Evolutionary conservation across 2,888 invertebrate species (phyloP).

Genomic region (Tenthredo notha): DNA sequence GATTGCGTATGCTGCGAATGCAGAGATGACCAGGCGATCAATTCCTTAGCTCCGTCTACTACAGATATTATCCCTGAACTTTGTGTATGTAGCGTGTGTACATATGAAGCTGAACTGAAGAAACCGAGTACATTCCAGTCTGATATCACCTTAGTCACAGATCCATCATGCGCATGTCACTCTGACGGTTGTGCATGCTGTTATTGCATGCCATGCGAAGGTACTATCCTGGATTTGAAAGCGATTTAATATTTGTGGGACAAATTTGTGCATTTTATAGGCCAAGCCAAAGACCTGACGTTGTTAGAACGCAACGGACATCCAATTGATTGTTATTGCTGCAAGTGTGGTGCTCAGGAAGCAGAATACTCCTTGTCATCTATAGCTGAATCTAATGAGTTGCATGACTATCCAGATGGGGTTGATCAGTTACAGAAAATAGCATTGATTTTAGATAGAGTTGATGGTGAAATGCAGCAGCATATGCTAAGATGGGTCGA

Average conservation of each 20-base stretch:
- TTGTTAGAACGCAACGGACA: not conserved
- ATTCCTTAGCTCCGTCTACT: conserved; percentile 44
- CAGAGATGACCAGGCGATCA: conserved; percentile 39
- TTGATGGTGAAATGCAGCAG: conserved; percentile 51
- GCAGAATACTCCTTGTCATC: conserved; percentile 34
- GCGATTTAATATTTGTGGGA: not conserved
- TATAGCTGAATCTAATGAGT: conserved; percentile 23
- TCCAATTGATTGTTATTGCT: conserved; percentile 40
- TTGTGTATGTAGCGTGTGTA: conserved; percentile 46
- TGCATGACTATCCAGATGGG: conserved; percentile 28
- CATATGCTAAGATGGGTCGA: conserved; percentile 53
- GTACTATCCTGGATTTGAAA: conserved; percentile 18
- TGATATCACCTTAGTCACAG: conserved; percentile 33
- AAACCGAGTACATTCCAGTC: conserved; percentile 48
- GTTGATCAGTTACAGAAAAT: conserved; percentile 54
- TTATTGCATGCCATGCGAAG: conserved; percentile 46
- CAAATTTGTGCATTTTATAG: not conserved
- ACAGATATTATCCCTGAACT: conserved; percentile 18
- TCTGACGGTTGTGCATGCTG: conserved; percentile 45
- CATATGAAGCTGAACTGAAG: not conserved
- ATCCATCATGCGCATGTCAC: not conserved
- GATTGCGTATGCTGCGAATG: conserved; percentile 52
- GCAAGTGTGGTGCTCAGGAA: conserved; percentile 40
- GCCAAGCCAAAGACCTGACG: not conserved
- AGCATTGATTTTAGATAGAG: conserved; percentile 55